Evolutionary conservation across 2,888 invertebrate genomes (phyloP), one percentile per base, ranked within the genome.

Genomic region (Eupithecia dodoneata): DNA sequence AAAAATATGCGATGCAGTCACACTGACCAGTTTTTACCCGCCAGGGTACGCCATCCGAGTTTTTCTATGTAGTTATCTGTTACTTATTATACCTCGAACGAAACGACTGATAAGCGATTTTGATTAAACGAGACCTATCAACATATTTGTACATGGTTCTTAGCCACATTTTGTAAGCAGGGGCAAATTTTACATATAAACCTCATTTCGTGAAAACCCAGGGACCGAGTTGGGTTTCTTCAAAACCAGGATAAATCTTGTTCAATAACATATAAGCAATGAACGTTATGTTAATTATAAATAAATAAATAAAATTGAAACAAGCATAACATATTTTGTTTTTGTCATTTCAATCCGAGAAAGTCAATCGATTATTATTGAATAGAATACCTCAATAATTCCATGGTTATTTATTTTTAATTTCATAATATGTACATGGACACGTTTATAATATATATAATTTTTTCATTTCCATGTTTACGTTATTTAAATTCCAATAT

Each of bases 1-100:
- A 63, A 30, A 4, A 10, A 63, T 63, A 69, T 81, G 63, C 63
- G 4, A 30, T 63, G 63, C 63, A 63, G 63, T 63, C 63, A 63
- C 30, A 18, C 6, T 59, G 59, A 0, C 59, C 18, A 59, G 63
- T 63, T 12, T 59, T 59, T n/a, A 59, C 4, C 4, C 18, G 18
- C 15, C n/a, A 52, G 15, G 5, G 52, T 52, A 15, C n/a, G 7
- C 15, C 55, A n/a, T 55, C n/a, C n/a, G 55, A 15, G 6, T 4
- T 0, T 49, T 49, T 52, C 52, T 52, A 12, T 30, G 30, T 30
- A 30, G 30, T 30, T 30, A 1, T 30, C 30, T 30, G 30, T 1
- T 30, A 30, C 30, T 52, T 5, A 15, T 5, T 52, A 15, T 15
- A 52, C 2, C 52, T 52, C 13, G 13, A 49, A 4, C 0, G 4